Base-by-base conservation (phyloP, 2,113 vertebrate genomes). In the Tenrec ecaudatus region DNA sequence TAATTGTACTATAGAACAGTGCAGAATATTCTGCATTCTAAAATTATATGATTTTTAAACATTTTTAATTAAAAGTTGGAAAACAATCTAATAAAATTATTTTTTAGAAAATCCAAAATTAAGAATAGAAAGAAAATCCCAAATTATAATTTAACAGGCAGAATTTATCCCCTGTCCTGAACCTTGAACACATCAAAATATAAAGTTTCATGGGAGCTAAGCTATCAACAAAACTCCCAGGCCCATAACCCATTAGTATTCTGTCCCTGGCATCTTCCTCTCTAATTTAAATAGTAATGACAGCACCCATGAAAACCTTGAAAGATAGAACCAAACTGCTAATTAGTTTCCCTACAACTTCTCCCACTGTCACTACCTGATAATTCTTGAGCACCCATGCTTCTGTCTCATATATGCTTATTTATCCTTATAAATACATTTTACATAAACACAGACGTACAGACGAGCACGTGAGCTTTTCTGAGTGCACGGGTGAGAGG, bases 1-100 rank as follows among this genome's bases (percentile, higher is more conserved):
- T 95, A 95, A 97, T 96, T 96, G 88, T 47, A 95, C 94, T 96
- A 96, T 53, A 96, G 47, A 92, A 98, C 98, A 96, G 80, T 86
- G 82, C 58, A 97, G 97, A 96, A 96, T 96, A 97, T 95, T 78
- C 27, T 95, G 97, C 53, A 91, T 66, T 87, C 12, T 88, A 93
- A 97, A 92, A 97, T 96, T 94, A 87, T 87, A 95, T 98, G 97
- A 94, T 94, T 83, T 95, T 95, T 83, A 92, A 90, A 96, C 58
- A 95, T 94, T 57, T 94, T 60, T 96, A 82, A 86, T 95, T 71
- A 93, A 94, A 96, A 96, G 38, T n/a, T 68, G 90, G n/a, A 6
- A 94, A 93, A 89, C 96, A 91, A 90, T 62, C 2, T 78, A 97
- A 97, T 96, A 91, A 94, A 91, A 27, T 22, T 22, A 3, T 22